Percentiles rank a stretch among this genome's conserved stretches.
phyloP scores from a whole-genome alignment of 1,140 invertebrate genomes.

The Sinonovacula constricta region DNA sequence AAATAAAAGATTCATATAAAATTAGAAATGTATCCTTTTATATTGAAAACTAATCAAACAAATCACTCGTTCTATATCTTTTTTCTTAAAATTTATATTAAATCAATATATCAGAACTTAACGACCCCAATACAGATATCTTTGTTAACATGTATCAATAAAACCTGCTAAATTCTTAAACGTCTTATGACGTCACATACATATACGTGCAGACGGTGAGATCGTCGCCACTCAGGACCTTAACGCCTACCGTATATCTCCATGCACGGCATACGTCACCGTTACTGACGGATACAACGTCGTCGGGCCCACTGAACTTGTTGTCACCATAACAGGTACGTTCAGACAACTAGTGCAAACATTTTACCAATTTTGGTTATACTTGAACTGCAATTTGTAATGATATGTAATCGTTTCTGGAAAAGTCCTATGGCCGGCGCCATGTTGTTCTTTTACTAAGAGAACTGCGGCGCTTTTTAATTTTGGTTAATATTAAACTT shows the following conservation, averaged over 20 bases:
- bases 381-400: background rate
- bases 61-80: background rate
- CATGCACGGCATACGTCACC: constrained; percentile 7
- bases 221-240: constrained; percentile 24
- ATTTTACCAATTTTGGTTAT: background rate
- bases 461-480: background rate
- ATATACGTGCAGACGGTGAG: constrained; percentile 15
- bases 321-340: constrained; percentile 28
- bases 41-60: too few species aligned
- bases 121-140: background rate
- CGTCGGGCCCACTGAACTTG: constrained; percentile 17
- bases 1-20: too few species aligned
- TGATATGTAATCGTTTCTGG: background rate
- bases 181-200: too few species aligned
- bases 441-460: background rate
- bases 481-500: background rate
- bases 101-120: background rate
- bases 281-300: constrained; percentile 19
- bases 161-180: background rate
- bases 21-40: too few species aligned
- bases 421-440: background rate
- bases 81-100: background rate
- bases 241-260: constrained; percentile 18
- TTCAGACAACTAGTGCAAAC: background rate
- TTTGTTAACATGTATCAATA: background rate